phyloP scores from a whole-genome alignment of 2,113 vertebrate genomes.

The Daphoenositta chrysoptera region DNA sequence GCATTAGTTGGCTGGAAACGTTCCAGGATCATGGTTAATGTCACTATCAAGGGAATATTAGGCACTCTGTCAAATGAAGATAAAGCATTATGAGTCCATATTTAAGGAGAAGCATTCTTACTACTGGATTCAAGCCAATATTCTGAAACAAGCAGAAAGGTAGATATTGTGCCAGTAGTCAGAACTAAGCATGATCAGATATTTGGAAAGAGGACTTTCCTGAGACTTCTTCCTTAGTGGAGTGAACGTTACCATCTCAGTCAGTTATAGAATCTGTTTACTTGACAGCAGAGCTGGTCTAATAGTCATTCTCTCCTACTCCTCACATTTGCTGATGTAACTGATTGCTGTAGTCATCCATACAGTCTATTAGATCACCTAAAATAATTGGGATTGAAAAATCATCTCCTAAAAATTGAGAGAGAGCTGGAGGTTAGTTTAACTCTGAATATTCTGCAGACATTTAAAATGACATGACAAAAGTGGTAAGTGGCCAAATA shows the following conservation, averaged over 20 bases:
- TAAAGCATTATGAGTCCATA: background rate
- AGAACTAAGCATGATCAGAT: background rate
- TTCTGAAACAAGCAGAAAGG: background rate
- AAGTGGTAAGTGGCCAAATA: background rate
- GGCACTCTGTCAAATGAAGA: background rate
- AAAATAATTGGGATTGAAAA: background rate
- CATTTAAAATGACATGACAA: background rate
- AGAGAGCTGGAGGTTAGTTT: background rate
- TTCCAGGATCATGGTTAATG: background rate
- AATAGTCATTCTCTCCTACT: background rate
- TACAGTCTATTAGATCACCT: background rate
- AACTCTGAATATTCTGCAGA: background rate
- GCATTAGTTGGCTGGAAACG: background rate
- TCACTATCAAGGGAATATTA: background rate
- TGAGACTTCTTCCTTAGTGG: background rate
- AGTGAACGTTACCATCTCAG: background rate
- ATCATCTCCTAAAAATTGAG: background rate
- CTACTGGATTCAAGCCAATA: background rate
- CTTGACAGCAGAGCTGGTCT: background rate
- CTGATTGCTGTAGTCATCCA: background rate
- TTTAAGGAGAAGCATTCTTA: background rate
- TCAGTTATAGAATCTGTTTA: background rate
- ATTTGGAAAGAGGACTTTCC: background rate
- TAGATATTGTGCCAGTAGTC: background rate
- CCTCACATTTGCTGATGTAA: background rate